Evolutionary conservation across 2,113 vertebrate genomes (phyloP).

Genomic region (Paramisgurnus dabryanus): DNA sequence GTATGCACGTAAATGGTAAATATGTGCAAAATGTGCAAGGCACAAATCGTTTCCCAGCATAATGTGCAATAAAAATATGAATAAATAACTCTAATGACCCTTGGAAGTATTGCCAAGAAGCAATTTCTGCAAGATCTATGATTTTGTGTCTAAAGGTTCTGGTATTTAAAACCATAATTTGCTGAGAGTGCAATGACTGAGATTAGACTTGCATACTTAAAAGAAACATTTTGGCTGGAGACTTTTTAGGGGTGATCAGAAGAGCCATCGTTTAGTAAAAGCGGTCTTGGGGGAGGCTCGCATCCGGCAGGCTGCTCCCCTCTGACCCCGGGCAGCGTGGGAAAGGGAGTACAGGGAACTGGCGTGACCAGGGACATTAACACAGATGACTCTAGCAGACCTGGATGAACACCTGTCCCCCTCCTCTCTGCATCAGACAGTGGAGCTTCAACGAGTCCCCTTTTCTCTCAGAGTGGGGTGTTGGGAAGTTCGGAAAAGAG

Average conservation of each 20-base stretch:
- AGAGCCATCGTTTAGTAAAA: neutral
- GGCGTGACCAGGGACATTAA: slow-evolving; percentile 73
- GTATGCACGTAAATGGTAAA: neutral
- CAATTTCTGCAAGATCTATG: neutral
- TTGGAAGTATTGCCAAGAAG: neutral
- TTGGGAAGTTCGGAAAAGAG: neutral
- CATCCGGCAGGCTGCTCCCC: slow-evolving; percentile 64
- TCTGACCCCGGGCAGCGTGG: slow-evolving; percentile 72
- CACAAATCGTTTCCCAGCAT: neutral
- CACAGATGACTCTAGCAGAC: slow-evolving; percentile 76
- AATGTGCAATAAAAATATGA: neutral
- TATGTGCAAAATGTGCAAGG: too few relatives aligned
- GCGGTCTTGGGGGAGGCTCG: slow-evolving; percentile 32
- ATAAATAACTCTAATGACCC: neutral
- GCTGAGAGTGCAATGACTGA: neutral
- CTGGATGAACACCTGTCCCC: slow-evolving; percentile 67
- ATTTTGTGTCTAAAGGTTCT: neutral
- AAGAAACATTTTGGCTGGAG: neutral
- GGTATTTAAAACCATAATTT: neutral
- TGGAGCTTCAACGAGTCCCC: slow-evolving; percentile 13
- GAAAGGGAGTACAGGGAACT: slow-evolving; percentile 67
- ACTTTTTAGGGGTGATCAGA: slow-evolving; percentile 24
- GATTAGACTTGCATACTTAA: neutral
- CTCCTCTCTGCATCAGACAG: slow-evolving; percentile 44
- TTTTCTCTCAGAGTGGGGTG: slow-evolving; percentile 26